Evolutionary conservation across 2,797 vertebrate genomes (phyloP).

Genomic region (Halcyon leucocephala): DNA sequence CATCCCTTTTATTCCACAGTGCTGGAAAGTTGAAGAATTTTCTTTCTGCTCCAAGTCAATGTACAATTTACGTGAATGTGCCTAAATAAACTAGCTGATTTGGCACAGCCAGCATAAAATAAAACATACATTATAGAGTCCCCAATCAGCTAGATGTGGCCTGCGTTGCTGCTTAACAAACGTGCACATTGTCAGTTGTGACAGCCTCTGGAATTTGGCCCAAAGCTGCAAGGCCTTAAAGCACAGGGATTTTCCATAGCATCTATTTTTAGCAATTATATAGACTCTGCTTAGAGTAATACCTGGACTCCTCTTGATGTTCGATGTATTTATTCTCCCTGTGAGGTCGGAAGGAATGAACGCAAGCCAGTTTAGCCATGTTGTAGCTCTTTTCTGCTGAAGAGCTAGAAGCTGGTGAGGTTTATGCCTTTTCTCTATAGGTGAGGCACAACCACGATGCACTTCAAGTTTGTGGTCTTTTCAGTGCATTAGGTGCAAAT

Average conservation of each 20-base stretch:
- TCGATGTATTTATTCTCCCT: conserved; percentile 51
- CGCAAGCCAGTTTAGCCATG: neutral
- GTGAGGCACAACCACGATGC: neutral
- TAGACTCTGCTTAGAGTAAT: conserved; percentile 28
- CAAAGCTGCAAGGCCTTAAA: conserved; percentile 13
- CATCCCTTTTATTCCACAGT: neutral
- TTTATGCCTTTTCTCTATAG: neutral
- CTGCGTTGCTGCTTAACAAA: conserved; percentile 35
- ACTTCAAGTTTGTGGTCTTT: neutral
- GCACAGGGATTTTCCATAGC: conserved; percentile 54
- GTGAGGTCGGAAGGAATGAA: conserved; percentile 36
- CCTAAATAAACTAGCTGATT: conserved; percentile 53
- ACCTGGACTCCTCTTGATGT: conserved; percentile 49
- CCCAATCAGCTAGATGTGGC: conserved; percentile 17
- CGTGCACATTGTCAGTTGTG: conserved; percentile 47
- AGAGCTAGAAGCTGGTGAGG: neutral
- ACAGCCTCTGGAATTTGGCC: conserved; percentile 52
- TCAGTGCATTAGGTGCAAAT: neutral
- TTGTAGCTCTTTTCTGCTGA: neutral
- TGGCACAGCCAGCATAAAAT: conserved; percentile 8
- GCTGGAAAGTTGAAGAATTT: neutral
- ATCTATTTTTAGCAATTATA: conserved; percentile 60
- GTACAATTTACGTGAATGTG: neutral
- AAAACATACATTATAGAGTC: conserved; percentile 17
- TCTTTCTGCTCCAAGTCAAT: neutral